A percentile compares a stretch with the other conserved stretches of the same genome.
Conservation (phyloP, 2,797 vertebrate species). For the Cossypha heuglini region DNA sequence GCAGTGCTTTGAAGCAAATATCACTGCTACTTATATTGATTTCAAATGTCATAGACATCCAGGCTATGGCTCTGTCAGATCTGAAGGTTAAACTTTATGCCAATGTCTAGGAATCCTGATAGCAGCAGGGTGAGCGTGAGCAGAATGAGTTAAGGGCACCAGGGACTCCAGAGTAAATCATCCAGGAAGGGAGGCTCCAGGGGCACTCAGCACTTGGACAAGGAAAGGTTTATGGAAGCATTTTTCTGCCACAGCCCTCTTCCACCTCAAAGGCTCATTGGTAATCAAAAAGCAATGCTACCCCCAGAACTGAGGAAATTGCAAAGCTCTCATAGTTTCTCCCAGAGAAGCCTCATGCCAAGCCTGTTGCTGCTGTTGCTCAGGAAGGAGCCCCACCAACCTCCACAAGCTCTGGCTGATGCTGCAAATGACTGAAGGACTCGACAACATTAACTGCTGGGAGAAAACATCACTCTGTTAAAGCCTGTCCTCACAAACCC, state of each 20-base stretch:
- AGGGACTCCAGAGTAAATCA: conserved; percentile 1
- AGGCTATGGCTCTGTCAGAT: neutral
- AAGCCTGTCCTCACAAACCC: neutral
- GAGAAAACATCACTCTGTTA: neutral
- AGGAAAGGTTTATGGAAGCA: neutral
- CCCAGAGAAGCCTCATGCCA: neutral
- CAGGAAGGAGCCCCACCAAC: neutral
- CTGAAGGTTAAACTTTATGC: conserved; percentile 51
- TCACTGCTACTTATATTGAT: neutral
- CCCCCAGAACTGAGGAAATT: neutral
- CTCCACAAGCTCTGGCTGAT: neutral
- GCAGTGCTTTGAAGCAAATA: conserved; percentile 1
- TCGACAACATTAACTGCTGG: neutral
- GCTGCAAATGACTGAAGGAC: neutral
- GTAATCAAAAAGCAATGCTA: neutral
- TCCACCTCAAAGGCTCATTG: conserved; percentile 6
- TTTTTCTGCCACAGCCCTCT: neutral
- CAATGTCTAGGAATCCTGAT: conserved; percentile 13
- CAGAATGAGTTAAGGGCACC: conserved; percentile 18
- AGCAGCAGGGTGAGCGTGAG: neutral
- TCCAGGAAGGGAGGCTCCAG: conserved; percentile 2
- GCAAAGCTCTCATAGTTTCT: neutral
- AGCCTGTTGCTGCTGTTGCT: neutral
- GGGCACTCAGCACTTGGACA: neutral
- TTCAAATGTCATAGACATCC: conserved; percentile 3